Percentiles rank a stretch among this genome's conserved stretches.
phyloP scores from a whole-genome alignment of 2,888 invertebrate species.

The Pheosia gnoma region DNA sequence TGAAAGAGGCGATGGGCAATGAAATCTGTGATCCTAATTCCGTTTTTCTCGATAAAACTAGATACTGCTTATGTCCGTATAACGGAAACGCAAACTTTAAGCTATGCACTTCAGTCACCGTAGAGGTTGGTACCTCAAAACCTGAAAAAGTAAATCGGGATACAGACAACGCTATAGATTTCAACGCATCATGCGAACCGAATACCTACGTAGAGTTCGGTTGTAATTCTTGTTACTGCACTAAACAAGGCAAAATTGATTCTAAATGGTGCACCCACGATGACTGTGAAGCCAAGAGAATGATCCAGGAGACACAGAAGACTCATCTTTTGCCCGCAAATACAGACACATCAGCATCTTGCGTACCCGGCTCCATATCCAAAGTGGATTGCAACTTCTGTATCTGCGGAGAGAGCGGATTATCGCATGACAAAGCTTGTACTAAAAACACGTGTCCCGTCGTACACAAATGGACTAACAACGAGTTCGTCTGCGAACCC shows the following conservation, averaged over 20 bases:
- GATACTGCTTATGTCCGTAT: slow-evolving; percentile 67
- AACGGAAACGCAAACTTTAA: slow-evolving; percentile 52
- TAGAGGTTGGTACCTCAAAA: slow-evolving; percentile 24
- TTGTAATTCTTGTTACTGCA: slow-evolving; percentile 76
- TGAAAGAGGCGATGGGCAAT: slow-evolving; percentile 40
- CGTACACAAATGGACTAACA: slow-evolving; percentile 18
- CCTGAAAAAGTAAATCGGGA: slow-evolving; percentile 18
- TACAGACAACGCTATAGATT: slow-evolving; percentile 40
- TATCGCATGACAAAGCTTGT: slow-evolving; percentile 55
- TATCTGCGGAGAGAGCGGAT: slow-evolving; percentile 67
- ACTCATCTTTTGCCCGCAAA: slow-evolving; percentile 10
- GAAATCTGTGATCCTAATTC: slow-evolving; percentile 57
- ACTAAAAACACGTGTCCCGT: slow-evolving; percentile 63
- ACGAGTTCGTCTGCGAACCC: slow-evolving; percentile 65
- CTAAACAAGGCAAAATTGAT: slow-evolving; percentile 65
- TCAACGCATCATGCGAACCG: slow-evolving; percentile 59
- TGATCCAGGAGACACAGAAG: slow-evolving; percentile 50
- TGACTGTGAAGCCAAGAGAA: slow-evolving; percentile 63
- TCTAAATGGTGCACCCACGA: slow-evolving; percentile 76
- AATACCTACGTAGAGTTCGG: slow-evolving; percentile 68
- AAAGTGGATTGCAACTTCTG: slow-evolving; percentile 74
- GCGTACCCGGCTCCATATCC: slow-evolving; percentile 63
- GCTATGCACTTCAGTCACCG: slow-evolving; percentile 52
- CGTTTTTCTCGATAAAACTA: slow-evolving; percentile 56
- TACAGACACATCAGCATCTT: slow-evolving; percentile 38